Base-by-base conservation (phyloP, 2,797 vertebrate species). In the Macrochelys suwanniensis region DNA sequence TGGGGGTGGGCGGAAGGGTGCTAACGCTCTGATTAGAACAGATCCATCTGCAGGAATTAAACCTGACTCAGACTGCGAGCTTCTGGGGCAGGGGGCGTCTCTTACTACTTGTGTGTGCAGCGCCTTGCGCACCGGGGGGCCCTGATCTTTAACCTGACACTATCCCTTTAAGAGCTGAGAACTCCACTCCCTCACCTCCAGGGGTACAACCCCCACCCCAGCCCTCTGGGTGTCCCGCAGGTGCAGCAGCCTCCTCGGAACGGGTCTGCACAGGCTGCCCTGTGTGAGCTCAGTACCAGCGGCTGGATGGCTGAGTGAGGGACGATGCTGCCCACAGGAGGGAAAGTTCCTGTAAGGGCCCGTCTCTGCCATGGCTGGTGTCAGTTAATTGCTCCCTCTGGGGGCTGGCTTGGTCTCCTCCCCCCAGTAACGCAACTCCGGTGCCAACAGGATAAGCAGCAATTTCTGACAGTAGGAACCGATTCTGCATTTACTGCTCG, bases 121-220 rank as follows among this genome's bases (percentile, higher is more conserved):
- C 33, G 17, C 61, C 61, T 17, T 37, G 10, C 9, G 5, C 5
- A 61, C 3, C 0, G 0, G 3, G 11, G 5, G 21, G 2, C 19
- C 82, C 1, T 0, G 1, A 77, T 42, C 5, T 82, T 68, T 31
- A 1, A 3, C 4, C 54, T 59, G 53, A 42, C 0, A 0, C 61
- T 3, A 80, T 15, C 17, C 54, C 37, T 21, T 8, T 6, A 33
- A 0, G 83, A 53, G 8, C 31, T 3, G 8, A 1, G 4, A 1
- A 45, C 61, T 57, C 50, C 37, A 16, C 19, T 8, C 5, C 37
- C 6, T 45, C n/a, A 31, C 33, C 16, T 26, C 57, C 31, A 26
- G 37, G 28, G 57, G 13, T 15, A 31, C 56, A 21, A 10, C 80
- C n/a, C 42, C 3, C 47, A 10, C 50, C 54, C 53, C 53, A 50